phyloP scores from a whole-genome alignment of 2,113 vertebrate genomes.

The human region GRCh38 chr12:26204001-26204500 shows the following conservation, averaged over 20 bases:
- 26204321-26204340: slow-evolving; percentile 4
- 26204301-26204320: background rate
- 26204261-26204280: background rate
- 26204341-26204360: background rate
- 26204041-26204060: background rate
- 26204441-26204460: background rate
- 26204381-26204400: background rate
- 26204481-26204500: background rate
- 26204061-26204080: background rate
- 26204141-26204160: background rate
- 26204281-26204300: background rate
- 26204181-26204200: background rate
- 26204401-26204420: background rate
- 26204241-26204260: background rate
- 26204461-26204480: background rate
- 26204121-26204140: background rate
- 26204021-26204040: background rate
- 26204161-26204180: background rate
- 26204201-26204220: background rate
- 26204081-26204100: background rate
- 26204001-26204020: background rate
- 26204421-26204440: background rate
- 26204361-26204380: background rate
- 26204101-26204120: background rate
- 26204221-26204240: background rate